phyloP scores from a whole-genome alignment of 2,113 vertebrate species.

The Lepus timidus region DNA sequence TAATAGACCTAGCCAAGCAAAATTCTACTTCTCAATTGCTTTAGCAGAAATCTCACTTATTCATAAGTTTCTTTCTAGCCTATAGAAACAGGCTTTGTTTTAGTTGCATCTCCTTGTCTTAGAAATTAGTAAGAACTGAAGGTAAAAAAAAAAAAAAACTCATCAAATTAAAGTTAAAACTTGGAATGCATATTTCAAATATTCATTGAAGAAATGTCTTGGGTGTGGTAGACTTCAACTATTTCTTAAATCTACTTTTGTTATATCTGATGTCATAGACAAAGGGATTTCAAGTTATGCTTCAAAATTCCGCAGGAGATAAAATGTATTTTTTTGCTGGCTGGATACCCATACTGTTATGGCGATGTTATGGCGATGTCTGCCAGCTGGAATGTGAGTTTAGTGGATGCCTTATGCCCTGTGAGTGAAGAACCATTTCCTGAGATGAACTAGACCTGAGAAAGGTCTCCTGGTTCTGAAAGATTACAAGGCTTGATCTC shows the following conservation, averaged over 20 bases:
- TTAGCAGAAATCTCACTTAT: slow-evolving; percentile 23
- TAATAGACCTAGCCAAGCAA: background rate
- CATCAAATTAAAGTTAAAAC: slow-evolving; percentile 44
- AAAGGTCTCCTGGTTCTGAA: background rate
- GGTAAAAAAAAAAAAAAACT: background rate
- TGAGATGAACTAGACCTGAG: slow-evolving; percentile 24
- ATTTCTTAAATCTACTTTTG: slow-evolving; percentile 49
- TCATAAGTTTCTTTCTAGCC: background rate
- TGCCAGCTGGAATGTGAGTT: background rate
- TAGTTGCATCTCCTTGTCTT: slow-evolving; percentile 1
- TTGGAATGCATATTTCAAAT: slow-evolving; percentile 27
- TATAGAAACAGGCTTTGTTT: slow-evolving; percentile 36
- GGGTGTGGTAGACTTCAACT: background rate
- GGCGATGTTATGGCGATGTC: background rate
- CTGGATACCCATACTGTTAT: background rate
- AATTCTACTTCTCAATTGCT: slow-evolving; percentile 33
- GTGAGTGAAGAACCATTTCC: background rate
- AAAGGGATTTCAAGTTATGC: background rate
- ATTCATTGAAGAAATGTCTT: background rate
- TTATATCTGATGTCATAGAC: background rate
- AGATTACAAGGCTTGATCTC: background rate
- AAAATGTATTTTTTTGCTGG: background rate
- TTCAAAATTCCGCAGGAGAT: background rate
- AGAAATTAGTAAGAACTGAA: background rate
- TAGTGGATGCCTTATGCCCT: background rate